phyloP scores from a whole-genome alignment of 2,797 vertebrate genomes.

The Helarctos malayanus region DNA sequence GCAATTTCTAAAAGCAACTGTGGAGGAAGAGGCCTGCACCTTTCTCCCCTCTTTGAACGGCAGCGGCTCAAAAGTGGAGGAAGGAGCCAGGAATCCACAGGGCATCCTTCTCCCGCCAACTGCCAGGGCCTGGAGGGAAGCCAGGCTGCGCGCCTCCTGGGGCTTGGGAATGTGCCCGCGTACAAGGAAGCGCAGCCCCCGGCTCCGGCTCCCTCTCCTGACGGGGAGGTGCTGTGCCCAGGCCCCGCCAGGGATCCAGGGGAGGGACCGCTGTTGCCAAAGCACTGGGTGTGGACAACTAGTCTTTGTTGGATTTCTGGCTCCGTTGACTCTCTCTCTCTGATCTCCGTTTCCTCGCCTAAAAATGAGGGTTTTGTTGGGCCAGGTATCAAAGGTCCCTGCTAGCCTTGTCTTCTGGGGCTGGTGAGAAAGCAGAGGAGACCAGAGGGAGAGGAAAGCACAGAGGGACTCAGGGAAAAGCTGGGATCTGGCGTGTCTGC shows the following conservation, averaged over 20 bases:
- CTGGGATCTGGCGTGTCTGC: background rate
- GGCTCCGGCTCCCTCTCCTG: rapidly evolving
- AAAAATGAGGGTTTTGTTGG: constrained; percentile 15
- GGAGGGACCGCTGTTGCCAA: background rate
- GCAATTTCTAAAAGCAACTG: constrained; percentile 44
- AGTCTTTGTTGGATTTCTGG: constrained; percentile 55
- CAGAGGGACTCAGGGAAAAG: background rate
- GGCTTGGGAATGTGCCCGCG: constrained; percentile 17
- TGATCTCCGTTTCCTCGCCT: constrained; percentile 47
- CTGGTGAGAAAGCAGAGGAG: background rate
- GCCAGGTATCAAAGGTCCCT: background rate
- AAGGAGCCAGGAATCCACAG: constrained; percentile 43
- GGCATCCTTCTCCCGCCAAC: constrained; percentile 24
- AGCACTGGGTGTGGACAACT: background rate
- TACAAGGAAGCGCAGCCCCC: background rate
- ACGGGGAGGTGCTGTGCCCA: background rate
- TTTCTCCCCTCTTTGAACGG: constrained; percentile 50
- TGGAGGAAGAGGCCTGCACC: constrained; percentile 6
- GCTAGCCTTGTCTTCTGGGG: background rate
- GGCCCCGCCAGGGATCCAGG: background rate
- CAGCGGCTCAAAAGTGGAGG: background rate
- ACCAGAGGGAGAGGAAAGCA: background rate
- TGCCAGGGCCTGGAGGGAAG: background rate
- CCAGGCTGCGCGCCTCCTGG: background rate
- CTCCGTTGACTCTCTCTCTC: background rate